Percentiles rank a stretch among this genome's conserved stretches.
Evolutionary conservation across 2,113 vertebrate species (phyloP).

Genomic region (Anolis carolinensis): DNA sequence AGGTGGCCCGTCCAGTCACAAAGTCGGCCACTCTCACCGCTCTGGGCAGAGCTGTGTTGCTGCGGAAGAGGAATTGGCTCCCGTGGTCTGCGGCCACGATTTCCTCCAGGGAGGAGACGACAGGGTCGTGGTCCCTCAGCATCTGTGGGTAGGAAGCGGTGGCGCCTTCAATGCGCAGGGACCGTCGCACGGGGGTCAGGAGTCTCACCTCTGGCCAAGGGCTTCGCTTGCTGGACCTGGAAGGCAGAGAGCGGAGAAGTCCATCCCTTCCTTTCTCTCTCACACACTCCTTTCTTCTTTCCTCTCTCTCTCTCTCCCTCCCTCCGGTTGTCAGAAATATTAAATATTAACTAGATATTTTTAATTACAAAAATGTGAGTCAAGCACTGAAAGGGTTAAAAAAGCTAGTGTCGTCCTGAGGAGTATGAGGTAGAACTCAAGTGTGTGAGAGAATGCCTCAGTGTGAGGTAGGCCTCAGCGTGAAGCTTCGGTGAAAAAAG

Average conservation of each 20-base stretch:
- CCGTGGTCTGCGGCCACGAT: slow-evolving; percentile 63
- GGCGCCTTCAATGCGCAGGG: slow-evolving; percentile 51
- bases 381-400: no score
- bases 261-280: neutral
- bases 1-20: neutral
- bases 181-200: slow-evolving; percentile 74
- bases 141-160: slow-evolving; percentile 56
- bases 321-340: no score
- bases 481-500: no score
- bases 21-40: slow-evolving; percentile 51
- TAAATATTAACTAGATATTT: no score
- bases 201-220: slow-evolving; percentile 59
- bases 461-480: no score
- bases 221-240: slow-evolving; percentile 36
- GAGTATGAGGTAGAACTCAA: no score
- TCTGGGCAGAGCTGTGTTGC: slow-evolving; percentile 72
- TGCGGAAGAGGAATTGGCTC: slow-evolving; percentile 65
- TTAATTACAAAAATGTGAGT: no score
- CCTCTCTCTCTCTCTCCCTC: no score
- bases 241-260: neutral
- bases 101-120: slow-evolving; percentile 74
- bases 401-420: no score
- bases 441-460: no score
- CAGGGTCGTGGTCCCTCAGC: slow-evolving; percentile 71
- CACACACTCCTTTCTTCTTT: no score